Conservation (phyloP, 2,797 vertebrate genomes). For the Agapornis canus region DNA sequence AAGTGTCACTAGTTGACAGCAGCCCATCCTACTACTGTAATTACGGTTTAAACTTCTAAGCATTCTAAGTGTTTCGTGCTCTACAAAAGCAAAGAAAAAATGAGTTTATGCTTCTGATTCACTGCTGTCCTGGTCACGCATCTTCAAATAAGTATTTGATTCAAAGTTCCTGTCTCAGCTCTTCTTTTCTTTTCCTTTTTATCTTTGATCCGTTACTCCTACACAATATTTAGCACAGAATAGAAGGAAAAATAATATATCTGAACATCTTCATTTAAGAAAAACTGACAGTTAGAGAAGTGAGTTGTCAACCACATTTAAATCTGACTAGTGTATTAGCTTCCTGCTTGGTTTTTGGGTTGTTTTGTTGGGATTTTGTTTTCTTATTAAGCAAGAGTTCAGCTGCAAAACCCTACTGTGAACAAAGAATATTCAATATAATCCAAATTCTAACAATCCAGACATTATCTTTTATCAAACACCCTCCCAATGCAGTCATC, state of each 20-base stretch:
- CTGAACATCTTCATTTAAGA: neutral
- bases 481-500: neutral
- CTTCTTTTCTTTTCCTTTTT: neutral
- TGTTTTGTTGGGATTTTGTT: neutral
- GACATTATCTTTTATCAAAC: neutral
- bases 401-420: neutral
- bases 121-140: neutral
- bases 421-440: neutral
- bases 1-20: neutral
- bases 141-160: neutral
- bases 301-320: neutral
- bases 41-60: neutral
- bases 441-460: neutral
- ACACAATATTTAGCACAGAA: neutral
- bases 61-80: neutral
- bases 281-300: neutral
- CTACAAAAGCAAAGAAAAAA: neutral
- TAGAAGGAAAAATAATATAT: neutral
- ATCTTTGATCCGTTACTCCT: constrained; percentile 8
- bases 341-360: neutral
- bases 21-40: neutral
- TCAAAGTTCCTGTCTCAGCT: neutral
- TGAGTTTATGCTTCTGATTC: constrained; percentile 12
- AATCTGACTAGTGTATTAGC: neutral
- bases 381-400: neutral